Percentiles rank a stretch among this genome's conserved stretches.
Conservation (phyloP, 2,888 invertebrate genomes). For the Heliconius sara region DNA sequence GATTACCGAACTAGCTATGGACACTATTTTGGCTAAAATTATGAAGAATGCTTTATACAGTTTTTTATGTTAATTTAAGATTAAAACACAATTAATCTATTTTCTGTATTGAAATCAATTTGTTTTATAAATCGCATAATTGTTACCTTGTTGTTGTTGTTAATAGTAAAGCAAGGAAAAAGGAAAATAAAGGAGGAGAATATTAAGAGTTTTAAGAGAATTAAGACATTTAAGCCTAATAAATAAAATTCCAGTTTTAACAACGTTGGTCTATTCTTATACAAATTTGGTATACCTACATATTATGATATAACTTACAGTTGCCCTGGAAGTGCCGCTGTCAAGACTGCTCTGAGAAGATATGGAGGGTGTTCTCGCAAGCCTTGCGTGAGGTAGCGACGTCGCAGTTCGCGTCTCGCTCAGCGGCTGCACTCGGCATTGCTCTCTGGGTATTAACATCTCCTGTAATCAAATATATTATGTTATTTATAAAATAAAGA, state of each 20-base stretch:
- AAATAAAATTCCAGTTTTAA: neutral
- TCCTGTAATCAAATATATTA: constrained; percentile 60
- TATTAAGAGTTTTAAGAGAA: neutral
- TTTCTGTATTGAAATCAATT: too few species aligned
- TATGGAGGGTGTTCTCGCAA: constrained; percentile 91
- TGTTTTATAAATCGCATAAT: too few species aligned
- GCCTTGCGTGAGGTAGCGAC: constrained; percentile 88
- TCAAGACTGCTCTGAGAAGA: constrained; percentile 93
- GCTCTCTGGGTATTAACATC: constrained; percentile 79
- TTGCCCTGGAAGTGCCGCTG: constrained; percentile 87
- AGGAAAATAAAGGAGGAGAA: too few species aligned
- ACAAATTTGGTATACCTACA: neutral
- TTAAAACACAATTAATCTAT: too few species aligned
- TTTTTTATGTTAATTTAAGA: too few species aligned
- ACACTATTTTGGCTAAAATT: too few species aligned
- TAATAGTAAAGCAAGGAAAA: too few species aligned
- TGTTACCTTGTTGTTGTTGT: too few species aligned
- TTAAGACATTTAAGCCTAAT: neutral
- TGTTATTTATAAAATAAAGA: neutral
- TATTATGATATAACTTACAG: constrained; percentile 59
- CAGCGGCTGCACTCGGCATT: constrained; percentile 80
- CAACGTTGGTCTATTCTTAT: neutral
- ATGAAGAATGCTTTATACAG: too few species aligned
- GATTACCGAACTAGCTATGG: too few species aligned
- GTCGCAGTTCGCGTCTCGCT: constrained; percentile 82